Percentiles rank a stretch among this genome's conserved stretches.
These are phyloP conservation scores for Archivesica marissinica DNA, from an alignment of 1,140 invertebrate genomes.

Conservation along the genomic window DNA sequence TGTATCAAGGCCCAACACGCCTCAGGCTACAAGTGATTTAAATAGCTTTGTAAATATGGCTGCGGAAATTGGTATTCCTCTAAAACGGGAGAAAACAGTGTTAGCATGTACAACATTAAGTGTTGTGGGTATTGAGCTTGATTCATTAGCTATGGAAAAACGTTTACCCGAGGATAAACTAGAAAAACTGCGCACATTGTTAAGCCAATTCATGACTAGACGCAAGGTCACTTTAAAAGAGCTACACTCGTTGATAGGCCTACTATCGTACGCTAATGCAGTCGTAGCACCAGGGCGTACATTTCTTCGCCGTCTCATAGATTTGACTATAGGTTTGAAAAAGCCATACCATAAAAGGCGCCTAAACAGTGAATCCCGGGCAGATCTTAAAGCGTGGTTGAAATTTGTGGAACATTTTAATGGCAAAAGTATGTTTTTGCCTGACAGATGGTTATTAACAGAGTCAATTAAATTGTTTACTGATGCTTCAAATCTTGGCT, in stretches of 20 bases:
- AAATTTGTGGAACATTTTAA: slow-evolving; percentile 29
- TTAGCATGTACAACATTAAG: neutral
- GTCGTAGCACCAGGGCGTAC: slow-evolving; percentile 46
- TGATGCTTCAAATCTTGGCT: slow-evolving; percentile 42
- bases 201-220: neutral
- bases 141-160: slow-evolving; percentile 15
- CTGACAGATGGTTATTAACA: slow-evolving; percentile 30
- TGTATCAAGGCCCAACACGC: neutral
- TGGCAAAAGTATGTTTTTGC: slow-evolving; percentile 56
- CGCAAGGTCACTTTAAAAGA: slow-evolving; percentile 22
- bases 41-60: slow-evolving; percentile 1
- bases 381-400: slow-evolving; percentile 56
- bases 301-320: slow-evolving; percentile 41
- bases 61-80: slow-evolving; percentile 17
- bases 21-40: neutral
- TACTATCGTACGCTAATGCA: slow-evolving; percentile 32
- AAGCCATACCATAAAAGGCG: slow-evolving; percentile 25
- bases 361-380: slow-evolving; percentile 17
- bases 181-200: neutral
- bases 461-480: slow-evolving; percentile 15
- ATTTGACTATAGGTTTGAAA: slow-evolving; percentile 29
- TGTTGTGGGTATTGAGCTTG: slow-evolving; percentile 31
- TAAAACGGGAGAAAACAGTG: slow-evolving; percentile 10
- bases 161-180: slow-evolving; percentile 22
- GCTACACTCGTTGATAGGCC: slow-evolving; percentile 47